Evolutionary conservation across 2,888 invertebrate species (phyloP).

Genomic region (Drosophila paranaensis): DNA sequence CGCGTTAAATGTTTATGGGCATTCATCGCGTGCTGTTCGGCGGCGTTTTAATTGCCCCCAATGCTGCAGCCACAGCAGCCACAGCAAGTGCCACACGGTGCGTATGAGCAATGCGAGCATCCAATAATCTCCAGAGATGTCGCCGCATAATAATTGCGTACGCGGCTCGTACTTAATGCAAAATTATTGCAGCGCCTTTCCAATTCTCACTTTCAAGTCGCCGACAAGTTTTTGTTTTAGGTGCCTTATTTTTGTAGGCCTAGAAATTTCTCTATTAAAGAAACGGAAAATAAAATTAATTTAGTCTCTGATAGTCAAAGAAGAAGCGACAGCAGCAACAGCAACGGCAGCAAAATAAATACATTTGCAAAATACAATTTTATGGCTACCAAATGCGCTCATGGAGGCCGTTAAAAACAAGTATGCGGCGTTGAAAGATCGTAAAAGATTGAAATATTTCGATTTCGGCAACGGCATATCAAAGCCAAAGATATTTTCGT

Average conservation of each 20-base stretch:
- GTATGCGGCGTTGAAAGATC: slow-evolving; percentile 60
- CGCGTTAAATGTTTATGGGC: slow-evolving; percentile 80
- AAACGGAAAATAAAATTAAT: slow-evolving; percentile 36
- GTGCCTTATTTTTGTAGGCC: slow-evolving; percentile 46
- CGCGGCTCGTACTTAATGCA: slow-evolving; percentile 73
- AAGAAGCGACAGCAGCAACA: slow-evolving; percentile 1
- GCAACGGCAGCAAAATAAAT: slow-evolving; percentile 10
- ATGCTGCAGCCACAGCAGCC: slow-evolving; percentile 31
- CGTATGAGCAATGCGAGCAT: slow-evolving; percentile 72
- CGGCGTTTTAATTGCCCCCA: slow-evolving; percentile 75
- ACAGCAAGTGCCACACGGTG: slow-evolving; percentile 62
- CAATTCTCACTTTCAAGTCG: slow-evolving; percentile 74
- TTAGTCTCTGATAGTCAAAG: slow-evolving; percentile 25
- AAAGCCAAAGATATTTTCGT: slow-evolving; percentile 68
- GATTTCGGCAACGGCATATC: slow-evolving; percentile 72
- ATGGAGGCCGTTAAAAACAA: slow-evolving; percentile 52
- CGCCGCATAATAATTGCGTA: slow-evolving; percentile 76
- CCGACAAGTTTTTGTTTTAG: slow-evolving; percentile 41
- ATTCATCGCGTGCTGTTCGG: slow-evolving; percentile 77
- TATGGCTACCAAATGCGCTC: slow-evolving; percentile 42
- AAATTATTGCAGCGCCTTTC: slow-evolving; percentile 79
- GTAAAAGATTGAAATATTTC: slow-evolving; percentile 68
- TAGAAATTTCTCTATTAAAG: slow-evolving; percentile 51
- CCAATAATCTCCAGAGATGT: slow-evolving; percentile 75
- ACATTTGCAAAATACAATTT: slow-evolving; percentile 50